A percentile compares a stretch with the other conserved stretches of the same genome.
Evolutionary conservation across 2,797 vertebrate species (phyloP).

Genomic region (Urocyon cinereoargenteus): DNA sequence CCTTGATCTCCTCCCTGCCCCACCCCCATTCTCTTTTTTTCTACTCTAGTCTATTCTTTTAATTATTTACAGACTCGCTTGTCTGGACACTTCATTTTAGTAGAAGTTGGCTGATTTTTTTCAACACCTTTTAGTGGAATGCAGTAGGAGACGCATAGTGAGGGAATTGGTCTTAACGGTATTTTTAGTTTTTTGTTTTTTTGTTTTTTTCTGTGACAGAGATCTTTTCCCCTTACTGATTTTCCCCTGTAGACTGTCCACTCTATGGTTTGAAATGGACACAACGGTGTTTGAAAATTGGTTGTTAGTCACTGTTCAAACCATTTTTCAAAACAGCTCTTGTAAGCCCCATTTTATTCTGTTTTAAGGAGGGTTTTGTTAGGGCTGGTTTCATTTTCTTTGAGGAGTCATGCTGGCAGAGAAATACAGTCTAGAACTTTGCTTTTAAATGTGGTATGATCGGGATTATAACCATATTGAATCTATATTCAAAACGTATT

Average conservation of each 20-base stretch:
- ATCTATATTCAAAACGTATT: constrained; percentile 66
- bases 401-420: constrained; percentile 43
- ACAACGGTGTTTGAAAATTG: constrained; percentile 18
- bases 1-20: background rate
- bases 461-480: constrained; percentile 50
- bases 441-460: constrained; percentile 29
- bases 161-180: constrained; percentile 10
- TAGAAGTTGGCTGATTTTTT: constrained; percentile 55
- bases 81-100: constrained; percentile 68
- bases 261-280: constrained; percentile 42
- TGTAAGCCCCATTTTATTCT: constrained; percentile 38
- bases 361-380: constrained; percentile 52
- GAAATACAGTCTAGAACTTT: constrained; percentile 50
- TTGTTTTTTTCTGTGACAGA: constrained; percentile 47
- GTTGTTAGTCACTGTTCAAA: constrained; percentile 28
- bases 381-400: constrained; percentile 71
- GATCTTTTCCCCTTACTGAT: constrained; percentile 55
- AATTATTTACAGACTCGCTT: constrained; percentile 80
- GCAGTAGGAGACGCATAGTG: background rate
- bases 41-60: constrained; percentile 65
- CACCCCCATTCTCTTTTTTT: background rate
- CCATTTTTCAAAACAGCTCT: constrained; percentile 45
- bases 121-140: constrained; percentile 70
- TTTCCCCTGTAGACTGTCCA: constrained; percentile 37
- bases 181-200: constrained; percentile 68